Evolutionary conservation across 2,113 vertebrate genomes (phyloP).

Genomic region (Campylomormyrus numenius): DNA sequence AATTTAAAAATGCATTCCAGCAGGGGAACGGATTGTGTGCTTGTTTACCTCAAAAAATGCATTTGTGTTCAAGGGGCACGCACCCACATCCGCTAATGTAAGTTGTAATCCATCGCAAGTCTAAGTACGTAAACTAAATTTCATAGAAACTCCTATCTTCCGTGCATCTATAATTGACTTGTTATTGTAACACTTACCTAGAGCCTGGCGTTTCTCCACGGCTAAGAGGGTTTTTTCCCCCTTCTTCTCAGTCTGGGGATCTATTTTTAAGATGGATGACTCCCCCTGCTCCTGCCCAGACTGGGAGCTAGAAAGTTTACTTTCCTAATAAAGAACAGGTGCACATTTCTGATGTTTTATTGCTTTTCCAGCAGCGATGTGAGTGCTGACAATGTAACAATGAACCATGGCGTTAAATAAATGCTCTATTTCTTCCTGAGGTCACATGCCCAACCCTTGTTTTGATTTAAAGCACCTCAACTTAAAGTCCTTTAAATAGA

Average conservation of each 20-base stretch:
- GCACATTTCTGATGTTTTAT: conserved; percentile 20
- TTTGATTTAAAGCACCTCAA: conserved; percentile 9
- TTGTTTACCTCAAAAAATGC: conserved; percentile 41
- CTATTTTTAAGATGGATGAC: conserved; percentile 26
- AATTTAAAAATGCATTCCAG: conserved; percentile 5
- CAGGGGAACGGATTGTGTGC: not conserved
- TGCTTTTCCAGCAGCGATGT: conserved; percentile 20
- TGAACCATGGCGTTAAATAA: conserved; percentile 20
- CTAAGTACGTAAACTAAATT: conserved; percentile 19
- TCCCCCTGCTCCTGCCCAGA: conserved; percentile 1
- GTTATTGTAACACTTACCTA: conserved; percentile 27
- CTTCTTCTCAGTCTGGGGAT: not conserved
- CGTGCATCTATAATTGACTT: conserved; percentile 26
- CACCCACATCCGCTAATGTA: conserved; percentile 9
- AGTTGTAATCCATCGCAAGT: conserved; percentile 15
- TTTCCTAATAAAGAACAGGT: conserved; percentile 37
- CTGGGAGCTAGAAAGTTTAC: conserved; percentile 28
- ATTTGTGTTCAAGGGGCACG: conserved; percentile 41
- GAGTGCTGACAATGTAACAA: conserved; percentile 32
- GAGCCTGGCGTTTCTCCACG: conserved; percentile 21
- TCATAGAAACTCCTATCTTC: conserved; percentile 22
- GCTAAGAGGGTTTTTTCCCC: not conserved
- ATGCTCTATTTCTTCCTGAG: conserved; percentile 23
- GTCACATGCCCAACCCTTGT: not conserved
- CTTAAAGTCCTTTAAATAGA: not conserved